Conservation (phyloP, 2,113 vertebrate genomes). For the Dendrocopos noguchii region DNA sequence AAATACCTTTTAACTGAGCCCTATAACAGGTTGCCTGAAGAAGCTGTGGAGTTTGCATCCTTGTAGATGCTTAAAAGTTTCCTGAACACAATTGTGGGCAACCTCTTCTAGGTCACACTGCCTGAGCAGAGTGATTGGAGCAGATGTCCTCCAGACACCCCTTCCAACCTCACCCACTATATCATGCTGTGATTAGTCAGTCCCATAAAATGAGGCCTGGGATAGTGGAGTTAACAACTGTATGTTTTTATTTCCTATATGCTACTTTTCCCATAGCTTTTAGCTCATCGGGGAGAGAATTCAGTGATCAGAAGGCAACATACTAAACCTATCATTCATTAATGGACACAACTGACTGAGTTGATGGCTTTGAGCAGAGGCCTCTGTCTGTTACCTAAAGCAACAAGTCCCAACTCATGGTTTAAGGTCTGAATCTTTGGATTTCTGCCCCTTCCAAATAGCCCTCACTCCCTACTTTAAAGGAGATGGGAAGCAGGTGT, state of each 20-base stretch:
- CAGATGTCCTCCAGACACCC: background rate
- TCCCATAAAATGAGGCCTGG: background rate
- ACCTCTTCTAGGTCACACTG: background rate
- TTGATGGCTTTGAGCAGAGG: background rate
- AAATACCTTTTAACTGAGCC: background rate
- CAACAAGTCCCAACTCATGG: background rate
- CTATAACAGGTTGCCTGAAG: background rate
- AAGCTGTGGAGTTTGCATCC: background rate
- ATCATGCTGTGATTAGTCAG: background rate
- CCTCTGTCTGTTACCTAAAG: background rate
- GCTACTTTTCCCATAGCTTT: background rate
- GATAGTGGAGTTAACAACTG: accelerated
- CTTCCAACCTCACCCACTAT: background rate
- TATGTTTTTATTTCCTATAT: background rate
- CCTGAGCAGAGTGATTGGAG: background rate
- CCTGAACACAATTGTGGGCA: background rate
- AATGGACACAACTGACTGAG: background rate
- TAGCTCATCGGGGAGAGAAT: background rate
- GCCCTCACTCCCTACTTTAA: background rate
- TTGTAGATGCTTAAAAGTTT: background rate
- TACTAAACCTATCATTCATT: background rate
- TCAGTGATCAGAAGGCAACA: background rate
- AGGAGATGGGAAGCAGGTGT: background rate
- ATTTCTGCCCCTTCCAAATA: background rate
- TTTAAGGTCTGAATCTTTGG: background rate